A percentile compares a stretch with the other conserved stretches of the same genome.
Evolutionary conservation across 1,140 invertebrate species (phyloP).

Genomic region (Cyclargus thomasi): DNA sequence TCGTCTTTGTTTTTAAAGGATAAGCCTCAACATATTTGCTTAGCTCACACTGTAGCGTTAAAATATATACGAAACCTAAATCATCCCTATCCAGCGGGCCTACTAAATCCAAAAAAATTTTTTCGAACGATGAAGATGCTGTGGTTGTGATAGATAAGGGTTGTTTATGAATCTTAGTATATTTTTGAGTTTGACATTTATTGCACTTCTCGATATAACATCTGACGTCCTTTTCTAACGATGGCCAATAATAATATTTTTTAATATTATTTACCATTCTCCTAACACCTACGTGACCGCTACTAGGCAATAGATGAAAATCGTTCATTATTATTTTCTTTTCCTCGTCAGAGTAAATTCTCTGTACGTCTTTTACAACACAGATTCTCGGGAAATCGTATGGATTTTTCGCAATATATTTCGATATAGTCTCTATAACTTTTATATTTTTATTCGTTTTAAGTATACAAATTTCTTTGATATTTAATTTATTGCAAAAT

Average conservation of each 20-base stretch:
- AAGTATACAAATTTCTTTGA: constrained; percentile 23
- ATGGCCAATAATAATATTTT: constrained; percentile 26
- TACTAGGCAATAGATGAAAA: constrained; percentile 23
- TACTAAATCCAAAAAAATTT: constrained; percentile 24
- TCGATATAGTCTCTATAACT: constrained; percentile 16
- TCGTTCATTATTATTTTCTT: constrained; percentile 26
- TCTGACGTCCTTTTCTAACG: constrained; percentile 22
- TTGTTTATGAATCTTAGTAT: constrained; percentile 9
- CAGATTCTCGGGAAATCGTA: constrained; percentile 16
- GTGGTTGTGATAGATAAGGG: constrained; percentile 23
- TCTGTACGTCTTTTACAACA: constrained; percentile 21
- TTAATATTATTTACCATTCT: constrained; percentile 27
- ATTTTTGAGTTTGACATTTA: constrained; percentile 26
- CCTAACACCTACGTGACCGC: constrained; percentile 24
- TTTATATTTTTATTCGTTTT: constrained; percentile 20
- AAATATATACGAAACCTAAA: constrained; percentile 13
- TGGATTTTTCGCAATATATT: constrained; percentile 9
- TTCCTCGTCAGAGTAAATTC: constrained; percentile 16
- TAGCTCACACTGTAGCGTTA: constrained; percentile 23
- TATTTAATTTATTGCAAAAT: constrained; percentile 21
- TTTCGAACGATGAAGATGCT: constrained; percentile 20
- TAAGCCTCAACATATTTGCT: constrained; percentile 23
- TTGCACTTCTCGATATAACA: constrained; percentile 17
- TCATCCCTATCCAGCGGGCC: constrained; percentile 19
- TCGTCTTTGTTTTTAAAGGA: constrained; percentile 15